Evolutionary conservation across 2,888 invertebrate genomes (phyloP).

Genomic region (Dynastes hyllus): DNA sequence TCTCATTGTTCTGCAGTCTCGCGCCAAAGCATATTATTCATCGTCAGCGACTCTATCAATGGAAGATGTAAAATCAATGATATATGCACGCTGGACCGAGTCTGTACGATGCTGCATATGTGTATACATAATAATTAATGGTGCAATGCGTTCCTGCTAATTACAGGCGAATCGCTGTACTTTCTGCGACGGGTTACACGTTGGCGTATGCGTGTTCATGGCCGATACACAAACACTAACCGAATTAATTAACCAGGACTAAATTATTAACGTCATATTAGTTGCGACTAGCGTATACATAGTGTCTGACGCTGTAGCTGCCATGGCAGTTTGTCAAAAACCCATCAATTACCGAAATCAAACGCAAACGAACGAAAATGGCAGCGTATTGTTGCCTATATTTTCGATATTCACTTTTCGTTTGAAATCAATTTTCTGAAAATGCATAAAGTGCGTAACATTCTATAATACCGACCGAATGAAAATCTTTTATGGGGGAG

Average conservation of each 20-base stretch:
- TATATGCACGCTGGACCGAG: not conserved
- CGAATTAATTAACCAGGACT: conserved; percentile 27
- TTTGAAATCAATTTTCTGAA: too few species aligned
- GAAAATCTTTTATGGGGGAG: too few species aligned
- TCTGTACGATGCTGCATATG: conserved; percentile 9
- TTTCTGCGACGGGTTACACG: conserved; percentile 28
- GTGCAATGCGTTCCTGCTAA: conserved; percentile 39
- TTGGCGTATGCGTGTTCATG: not conserved
- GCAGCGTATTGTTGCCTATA: too few species aligned
- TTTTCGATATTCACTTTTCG: too few species aligned
- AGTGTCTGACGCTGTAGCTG: not conserved
- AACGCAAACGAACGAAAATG: not conserved
- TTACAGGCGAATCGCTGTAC: conserved; percentile 34
- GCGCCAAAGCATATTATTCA: not conserved
- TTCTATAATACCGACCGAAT: too few species aligned
- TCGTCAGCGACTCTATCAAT: not conserved
- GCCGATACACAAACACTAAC: conserved; percentile 16
- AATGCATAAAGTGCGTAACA: too few species aligned
- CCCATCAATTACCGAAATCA: not conserved
- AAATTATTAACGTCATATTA: conserved; percentile 37
- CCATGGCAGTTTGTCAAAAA: not conserved
- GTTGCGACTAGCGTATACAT: not conserved
- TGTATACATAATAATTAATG: conserved; percentile 36
- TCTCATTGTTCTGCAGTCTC: too few species aligned
- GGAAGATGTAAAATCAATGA: conserved; percentile 39